Percentiles rank a stretch among this genome's conserved stretches.
Conservation (phyloP, 2,888 invertebrate genomes). For the Drosophila yooni region DNA sequence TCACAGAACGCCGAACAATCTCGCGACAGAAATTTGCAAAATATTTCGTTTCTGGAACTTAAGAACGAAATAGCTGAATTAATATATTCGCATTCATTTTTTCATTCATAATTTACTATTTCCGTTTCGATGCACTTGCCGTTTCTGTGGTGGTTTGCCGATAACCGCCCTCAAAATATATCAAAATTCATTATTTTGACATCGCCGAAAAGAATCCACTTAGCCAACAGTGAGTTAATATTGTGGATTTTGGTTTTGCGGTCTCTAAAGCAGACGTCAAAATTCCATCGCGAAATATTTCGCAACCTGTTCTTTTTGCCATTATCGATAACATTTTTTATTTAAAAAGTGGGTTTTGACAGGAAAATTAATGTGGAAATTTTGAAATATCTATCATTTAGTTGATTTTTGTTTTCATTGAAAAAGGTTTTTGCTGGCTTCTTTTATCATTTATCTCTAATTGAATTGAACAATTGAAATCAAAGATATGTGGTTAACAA, state of each 20-base stretch:
- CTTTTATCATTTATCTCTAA: neutral
- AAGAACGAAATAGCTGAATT: no score
- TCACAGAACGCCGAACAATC: no score
- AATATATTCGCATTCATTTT: no score
- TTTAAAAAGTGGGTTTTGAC: neutral
- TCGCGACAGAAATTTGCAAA: no score
- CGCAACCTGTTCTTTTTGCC: no score
- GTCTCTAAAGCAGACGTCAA: no score
- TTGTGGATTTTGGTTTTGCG: no score
- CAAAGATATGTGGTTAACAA: no score
- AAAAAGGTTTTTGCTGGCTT: neutral
- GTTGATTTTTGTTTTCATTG: neutral
- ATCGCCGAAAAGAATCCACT: neutral
- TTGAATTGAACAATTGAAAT: neutral
- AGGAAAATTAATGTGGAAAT: neutral
- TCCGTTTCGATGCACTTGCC: neutral
- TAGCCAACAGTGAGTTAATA: neutral
- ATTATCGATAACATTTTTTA: no score
- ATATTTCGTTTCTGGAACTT: no score
- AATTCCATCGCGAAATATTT: no score
- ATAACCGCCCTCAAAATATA: neutral
- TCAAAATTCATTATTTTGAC: neutral
- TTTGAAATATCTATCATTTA: fast-evolving
- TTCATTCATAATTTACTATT: neutral
- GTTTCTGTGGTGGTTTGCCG: neutral